Evolutionary conservation across 2,113 vertebrate genomes (phyloP).

Genomic region (Dasyurus viverrinus): DNA sequence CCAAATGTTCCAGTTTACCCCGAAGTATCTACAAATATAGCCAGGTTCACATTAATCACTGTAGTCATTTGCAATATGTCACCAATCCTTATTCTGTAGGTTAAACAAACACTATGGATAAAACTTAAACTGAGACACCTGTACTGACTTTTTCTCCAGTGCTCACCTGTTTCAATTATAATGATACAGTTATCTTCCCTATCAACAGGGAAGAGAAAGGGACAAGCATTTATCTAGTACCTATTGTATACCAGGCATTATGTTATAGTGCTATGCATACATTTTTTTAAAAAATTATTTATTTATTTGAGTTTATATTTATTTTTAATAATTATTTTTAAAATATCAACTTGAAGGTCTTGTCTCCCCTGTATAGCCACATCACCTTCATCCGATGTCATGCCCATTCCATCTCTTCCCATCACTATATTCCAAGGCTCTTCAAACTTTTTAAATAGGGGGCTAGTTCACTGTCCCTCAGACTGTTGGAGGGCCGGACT

Average conservation of each 20-base stretch:
- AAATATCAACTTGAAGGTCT: conserved; percentile 50
- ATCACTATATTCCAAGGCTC: neutral
- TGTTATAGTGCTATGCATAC: conserved; percentile 11
- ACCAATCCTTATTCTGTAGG: conserved; percentile 36
- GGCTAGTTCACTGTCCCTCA: too few species aligned
- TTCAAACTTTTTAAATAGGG: too few species aligned
- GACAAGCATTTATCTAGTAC: neutral
- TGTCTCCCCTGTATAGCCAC: neutral
- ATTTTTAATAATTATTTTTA: too few species aligned
- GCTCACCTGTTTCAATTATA: neutral
- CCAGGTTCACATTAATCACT: conserved; percentile 66
- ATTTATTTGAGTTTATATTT: too few species aligned
- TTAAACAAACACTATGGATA: neutral
- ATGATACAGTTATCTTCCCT: conserved; percentile 3
- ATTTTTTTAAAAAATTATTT: too few species aligned
- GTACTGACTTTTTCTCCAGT: neutral
- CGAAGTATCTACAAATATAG: conserved; percentile 64
- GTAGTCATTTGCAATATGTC: conserved; percentile 64
- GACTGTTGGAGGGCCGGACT: too few species aligned
- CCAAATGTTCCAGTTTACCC: conserved; percentile 55
- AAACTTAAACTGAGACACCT: neutral
- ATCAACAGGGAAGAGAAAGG: neutral
- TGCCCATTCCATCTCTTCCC: neutral
- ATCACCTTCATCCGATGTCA: neutral
- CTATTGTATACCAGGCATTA: conserved; percentile 19